Base-by-base conservation (phyloP, 2,113 vertebrate genomes). In the Pygoscelis adeliae region DNA sequence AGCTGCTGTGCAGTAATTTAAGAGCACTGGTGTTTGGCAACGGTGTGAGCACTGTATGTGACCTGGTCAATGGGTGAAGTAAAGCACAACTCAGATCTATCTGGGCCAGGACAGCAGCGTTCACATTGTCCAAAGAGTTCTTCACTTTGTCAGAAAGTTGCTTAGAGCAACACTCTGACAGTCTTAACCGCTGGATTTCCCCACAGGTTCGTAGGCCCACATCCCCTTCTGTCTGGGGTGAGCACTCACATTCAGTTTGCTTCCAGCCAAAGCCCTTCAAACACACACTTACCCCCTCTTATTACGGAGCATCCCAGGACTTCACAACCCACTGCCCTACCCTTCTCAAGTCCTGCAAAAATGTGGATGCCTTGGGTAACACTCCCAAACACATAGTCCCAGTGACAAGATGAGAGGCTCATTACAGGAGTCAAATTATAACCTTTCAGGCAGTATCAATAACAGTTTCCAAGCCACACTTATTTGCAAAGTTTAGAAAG, bases 31-130 rank as follows among this genome's bases (percentile, higher is more conserved):
- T 55, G 23, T 12, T 21, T 47, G 87, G 66, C 93, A 78, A 5
- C 7, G 1, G n/a, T 0, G 5, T 0, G 1, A 59, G 58, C 76
- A 9, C 53, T 52, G 52, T 16, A 58, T n/a, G 34, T 6, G 42
- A 86, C 36, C 42, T 23, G 0, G n/a, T 15, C 70, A 15, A 34
- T 3, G 30, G 4, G 72, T 15, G 14, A 52, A 62, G n/a, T 1
- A 53, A 81, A 77, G 84, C 63, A 47, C n/a, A 52, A 17, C 1
- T 11, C 50, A 5, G 13, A 27, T 14, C 38, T 3, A 0, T 1
- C 38, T 9, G 25, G 55, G 61, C 42, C 87, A n/a, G 71, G 62
- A 65, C 17, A 76, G 53, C 34, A 53, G 58, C 40, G 19, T 1
- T 44, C 29, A 36, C 36, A 6, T 0, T 13, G 30, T 5, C 42